A percentile compares a stretch with the other conserved stretches of the same genome.
phyloP scores from a whole-genome alignment of 2,113 vertebrate species.

The Malaclemys terrapin region DNA sequence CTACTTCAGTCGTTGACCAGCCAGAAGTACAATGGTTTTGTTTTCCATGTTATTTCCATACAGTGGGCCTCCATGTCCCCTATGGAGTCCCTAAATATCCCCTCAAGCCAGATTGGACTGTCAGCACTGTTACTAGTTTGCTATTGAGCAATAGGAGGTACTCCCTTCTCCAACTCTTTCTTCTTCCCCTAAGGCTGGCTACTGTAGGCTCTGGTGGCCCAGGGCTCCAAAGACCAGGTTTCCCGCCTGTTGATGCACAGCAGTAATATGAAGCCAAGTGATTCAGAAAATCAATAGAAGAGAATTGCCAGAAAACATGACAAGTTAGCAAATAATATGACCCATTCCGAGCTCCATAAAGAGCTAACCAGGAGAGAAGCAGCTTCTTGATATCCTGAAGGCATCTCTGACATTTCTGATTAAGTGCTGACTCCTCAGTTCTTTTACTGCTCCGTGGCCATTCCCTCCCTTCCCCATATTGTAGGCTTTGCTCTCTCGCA shows the following conservation, averaged over 20 bases:
- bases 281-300: background rate
- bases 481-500: background rate
- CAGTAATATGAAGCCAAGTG: background rate
- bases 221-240: background rate
- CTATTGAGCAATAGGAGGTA: rapidly evolving
- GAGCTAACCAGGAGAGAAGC: conserved; percentile 5
- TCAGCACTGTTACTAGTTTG: background rate
- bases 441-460: background rate
- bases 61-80: background rate
- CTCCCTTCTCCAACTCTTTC: background rate
- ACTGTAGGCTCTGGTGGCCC: background rate
- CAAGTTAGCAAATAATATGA: background rate
- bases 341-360: conserved; percentile 29
- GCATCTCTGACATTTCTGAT: background rate
- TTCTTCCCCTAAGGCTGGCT: background rate
- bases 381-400: background rate
- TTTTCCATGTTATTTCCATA: conserved; percentile 1
- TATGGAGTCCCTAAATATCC: background rate
- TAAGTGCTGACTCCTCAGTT: background rate
- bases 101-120: background rate
- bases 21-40: background rate
- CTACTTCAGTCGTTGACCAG: rapidly evolving
- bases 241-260: background rate
- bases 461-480: background rate
- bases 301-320: background rate